phyloP scores from a whole-genome alignment of 2,113 vertebrate genomes.

The Gopherus flavomarginatus region DNA sequence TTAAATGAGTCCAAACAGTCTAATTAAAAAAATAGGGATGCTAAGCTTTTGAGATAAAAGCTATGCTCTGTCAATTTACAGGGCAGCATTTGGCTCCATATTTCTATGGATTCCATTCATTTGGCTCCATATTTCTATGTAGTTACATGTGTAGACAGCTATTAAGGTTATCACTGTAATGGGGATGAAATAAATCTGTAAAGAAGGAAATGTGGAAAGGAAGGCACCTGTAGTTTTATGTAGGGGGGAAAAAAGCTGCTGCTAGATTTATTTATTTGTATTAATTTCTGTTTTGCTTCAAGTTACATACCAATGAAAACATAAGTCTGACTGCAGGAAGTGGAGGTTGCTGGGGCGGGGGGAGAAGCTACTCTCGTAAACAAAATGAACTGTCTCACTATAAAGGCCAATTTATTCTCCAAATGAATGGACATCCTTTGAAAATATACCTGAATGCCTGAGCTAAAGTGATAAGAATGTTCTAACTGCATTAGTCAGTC shows the following conservation, averaged over 20 bases:
- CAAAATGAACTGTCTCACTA: not conserved
- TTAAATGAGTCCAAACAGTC: not conserved
- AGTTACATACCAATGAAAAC: not conserved
- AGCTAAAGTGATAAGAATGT: not conserved
- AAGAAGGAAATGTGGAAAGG: not conserved
- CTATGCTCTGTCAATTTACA: not conserved
- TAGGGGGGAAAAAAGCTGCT: not conserved
- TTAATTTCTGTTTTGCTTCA: not conserved
- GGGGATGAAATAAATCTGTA: not conserved
- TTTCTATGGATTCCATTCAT: not conserved
- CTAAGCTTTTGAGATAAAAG: not conserved
- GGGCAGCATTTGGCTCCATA: not conserved
- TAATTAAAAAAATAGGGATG: no score
- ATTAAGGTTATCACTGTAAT: not conserved
- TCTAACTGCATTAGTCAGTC: not conserved
- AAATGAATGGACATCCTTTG: not conserved
- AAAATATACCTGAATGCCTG: not conserved
- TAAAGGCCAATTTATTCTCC: not conserved
- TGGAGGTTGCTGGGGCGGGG: accelerated
- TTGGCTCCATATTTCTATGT: not conserved
- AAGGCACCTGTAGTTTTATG: not conserved
- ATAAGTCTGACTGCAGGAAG: not conserved
- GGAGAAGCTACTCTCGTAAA: not conserved
- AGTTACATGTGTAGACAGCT: not conserved
- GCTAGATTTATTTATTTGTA: not conserved